Conservation (phyloP, 2,888 invertebrate genomes). For the Lithophane leautieri region DNA sequence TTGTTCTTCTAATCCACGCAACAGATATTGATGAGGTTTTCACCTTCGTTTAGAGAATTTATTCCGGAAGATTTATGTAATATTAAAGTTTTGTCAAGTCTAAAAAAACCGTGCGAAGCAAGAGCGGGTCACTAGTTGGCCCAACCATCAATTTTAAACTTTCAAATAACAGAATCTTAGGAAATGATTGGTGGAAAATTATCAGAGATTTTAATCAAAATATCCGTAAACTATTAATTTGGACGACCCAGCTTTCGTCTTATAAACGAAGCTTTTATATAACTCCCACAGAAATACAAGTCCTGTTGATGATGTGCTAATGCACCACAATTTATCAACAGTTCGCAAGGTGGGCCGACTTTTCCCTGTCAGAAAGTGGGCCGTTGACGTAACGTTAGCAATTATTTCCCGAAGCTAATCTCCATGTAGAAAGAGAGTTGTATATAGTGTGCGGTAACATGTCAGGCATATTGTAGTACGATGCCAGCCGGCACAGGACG, state of each 20-base stretch:
- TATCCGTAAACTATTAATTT: neutral
- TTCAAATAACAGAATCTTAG: neutral
- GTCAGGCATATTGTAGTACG: slow-evolving; percentile 67
- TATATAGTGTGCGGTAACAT: slow-evolving; percentile 70
- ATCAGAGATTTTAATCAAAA: slow-evolving; percentile 3
- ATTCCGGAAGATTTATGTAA: too few species aligned
- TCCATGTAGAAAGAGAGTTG: slow-evolving; percentile 61
- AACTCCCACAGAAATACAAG: slow-evolving; percentile 32
- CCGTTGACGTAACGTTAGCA: slow-evolving; percentile 68
- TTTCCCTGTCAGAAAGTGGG: slow-evolving; percentile 61
- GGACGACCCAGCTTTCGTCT: neutral
- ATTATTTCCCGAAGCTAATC: slow-evolving; percentile 73
- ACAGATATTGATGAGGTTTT: too few species aligned
- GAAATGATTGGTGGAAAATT: neutral
- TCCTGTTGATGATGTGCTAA: slow-evolving; percentile 41
- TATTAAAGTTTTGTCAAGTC: too few species aligned
- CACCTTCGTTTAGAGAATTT: too few species aligned
- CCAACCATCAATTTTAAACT: neutral
- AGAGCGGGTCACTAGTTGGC: too few species aligned
- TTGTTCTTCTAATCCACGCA: too few species aligned
- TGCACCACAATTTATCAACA: slow-evolving; percentile 44
- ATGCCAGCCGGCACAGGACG: slow-evolving; percentile 65
- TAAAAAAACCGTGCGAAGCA: too few species aligned
- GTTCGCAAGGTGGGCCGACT: slow-evolving; percentile 25
- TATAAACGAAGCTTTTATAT: slow-evolving; percentile 16